Evolutionary conservation across 2,797 vertebrate genomes (phyloP).

Genomic region (Hyperoplus lanceolatus): DNA sequence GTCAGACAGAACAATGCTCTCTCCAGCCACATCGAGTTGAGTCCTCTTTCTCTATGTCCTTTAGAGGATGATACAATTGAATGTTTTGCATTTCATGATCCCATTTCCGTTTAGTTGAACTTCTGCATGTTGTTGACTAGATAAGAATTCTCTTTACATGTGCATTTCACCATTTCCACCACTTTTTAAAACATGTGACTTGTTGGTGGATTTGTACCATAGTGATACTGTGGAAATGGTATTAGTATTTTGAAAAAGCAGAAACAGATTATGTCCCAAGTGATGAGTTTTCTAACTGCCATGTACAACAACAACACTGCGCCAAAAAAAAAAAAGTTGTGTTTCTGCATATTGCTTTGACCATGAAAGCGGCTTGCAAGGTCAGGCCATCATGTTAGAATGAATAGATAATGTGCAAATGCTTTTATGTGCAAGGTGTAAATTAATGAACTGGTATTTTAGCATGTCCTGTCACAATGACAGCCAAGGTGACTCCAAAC

Average conservation of each 20-base stretch:
- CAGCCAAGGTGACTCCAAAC: slow-evolving; percentile 79
- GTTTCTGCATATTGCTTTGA: slow-evolving; percentile 54
- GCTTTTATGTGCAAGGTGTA: slow-evolving; percentile 63
- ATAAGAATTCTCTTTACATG: background rate
- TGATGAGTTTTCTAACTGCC: slow-evolving; percentile 16
- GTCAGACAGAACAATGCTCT: background rate
- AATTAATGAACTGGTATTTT: slow-evolving; percentile 75
- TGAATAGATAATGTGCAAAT: slow-evolving; percentile 66
- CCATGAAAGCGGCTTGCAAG: slow-evolving; percentile 56
- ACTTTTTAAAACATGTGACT: background rate
- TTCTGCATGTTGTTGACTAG: background rate
- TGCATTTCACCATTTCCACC: background rate
- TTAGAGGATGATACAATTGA: slow-evolving; percentile 5
- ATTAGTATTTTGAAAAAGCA: slow-evolving; percentile 17
- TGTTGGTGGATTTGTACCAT: background rate
- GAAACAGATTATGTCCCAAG: background rate
- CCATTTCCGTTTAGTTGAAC: background rate
- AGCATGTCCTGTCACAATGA: slow-evolving; percentile 61
- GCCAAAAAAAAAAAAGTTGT: slow-evolving; percentile 16
- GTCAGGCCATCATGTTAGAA: slow-evolving; percentile 68
- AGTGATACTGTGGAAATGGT: background rate
- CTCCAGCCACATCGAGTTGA: background rate
- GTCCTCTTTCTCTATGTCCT: background rate
- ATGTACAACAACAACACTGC: slow-evolving; percentile 25
- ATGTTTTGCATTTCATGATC: slow-evolving; percentile 10